phyloP scores from a whole-genome alignment of 2,888 invertebrate genomes.

The Druceiella hillmani region DNA sequence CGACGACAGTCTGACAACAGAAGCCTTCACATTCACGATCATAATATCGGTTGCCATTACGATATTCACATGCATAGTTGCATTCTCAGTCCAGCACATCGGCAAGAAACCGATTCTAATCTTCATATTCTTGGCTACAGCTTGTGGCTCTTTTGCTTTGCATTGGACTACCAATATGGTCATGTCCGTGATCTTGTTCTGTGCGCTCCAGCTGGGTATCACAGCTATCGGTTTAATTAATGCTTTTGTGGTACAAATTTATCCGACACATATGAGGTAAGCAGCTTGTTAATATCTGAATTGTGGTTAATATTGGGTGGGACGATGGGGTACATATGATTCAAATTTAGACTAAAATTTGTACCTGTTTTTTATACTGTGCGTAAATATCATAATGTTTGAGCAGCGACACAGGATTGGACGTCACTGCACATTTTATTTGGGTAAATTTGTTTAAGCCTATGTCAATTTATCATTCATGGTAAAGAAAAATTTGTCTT shows the following conservation, averaged over 20 bases:
- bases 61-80: constrained; percentile 8
- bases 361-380: too few relatives aligned
- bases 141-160: constrained; percentile 6
- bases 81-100: constrained; percentile 12
- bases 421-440: too few relatives aligned
- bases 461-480: too few relatives aligned
- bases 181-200: constrained; percentile 8
- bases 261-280: constrained; percentile 19
- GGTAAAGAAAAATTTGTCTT: too few relatives aligned
- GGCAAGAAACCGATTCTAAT: constrained; percentile 15
- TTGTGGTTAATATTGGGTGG: too few relatives aligned
- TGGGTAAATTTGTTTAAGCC: too few relatives aligned
- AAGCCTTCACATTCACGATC: constrained; percentile 16
- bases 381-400: too few relatives aligned
- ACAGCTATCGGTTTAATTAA: constrained; percentile 16
- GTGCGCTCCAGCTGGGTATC: constrained; percentile 13
- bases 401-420: too few relatives aligned
- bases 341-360: too few relatives aligned
- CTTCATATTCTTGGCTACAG: constrained; percentile 8
- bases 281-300: constrained; percentile 19
- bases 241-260: constrained; percentile 18
- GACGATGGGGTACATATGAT: too few relatives aligned
- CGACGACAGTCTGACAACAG: constrained; percentile 15
- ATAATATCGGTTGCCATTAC: constrained; percentile 9
- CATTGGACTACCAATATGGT: constrained; percentile 16